These are phyloP conservation scores for Silurus glanis DNA, from an alignment of 2,113 vertebrate genomes.

Conservation along the genomic window DNA sequence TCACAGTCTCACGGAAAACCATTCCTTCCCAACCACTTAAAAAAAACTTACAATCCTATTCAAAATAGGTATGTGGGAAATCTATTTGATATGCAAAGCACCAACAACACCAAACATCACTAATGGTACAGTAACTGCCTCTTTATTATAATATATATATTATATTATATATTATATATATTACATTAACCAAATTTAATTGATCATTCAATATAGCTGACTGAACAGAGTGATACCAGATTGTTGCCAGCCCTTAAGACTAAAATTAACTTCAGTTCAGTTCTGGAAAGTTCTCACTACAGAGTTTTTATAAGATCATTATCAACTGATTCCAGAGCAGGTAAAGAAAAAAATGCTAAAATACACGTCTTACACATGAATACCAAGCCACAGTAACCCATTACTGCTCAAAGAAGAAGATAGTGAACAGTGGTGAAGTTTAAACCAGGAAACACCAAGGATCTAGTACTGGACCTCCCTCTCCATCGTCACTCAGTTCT, in stretches of 20 bases:
- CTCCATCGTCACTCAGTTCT: too few species aligned
- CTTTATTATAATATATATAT: too few species aligned
- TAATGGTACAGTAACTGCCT: background rate
- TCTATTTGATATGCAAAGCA: background rate
- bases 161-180: too few species aligned
- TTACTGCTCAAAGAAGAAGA: background rate
- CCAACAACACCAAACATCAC: background rate
- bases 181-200: background rate
- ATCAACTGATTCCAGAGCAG: background rate
- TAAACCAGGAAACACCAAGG: too few species aligned
- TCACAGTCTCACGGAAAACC: conserved; percentile 30
- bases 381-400: background rate
- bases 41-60: background rate
- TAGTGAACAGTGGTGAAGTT: background rate
- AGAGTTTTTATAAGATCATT: background rate
- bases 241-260: background rate
- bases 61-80: background rate
- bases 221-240: background rate
- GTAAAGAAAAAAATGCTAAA: background rate
- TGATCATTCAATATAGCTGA: conserved; percentile 2
- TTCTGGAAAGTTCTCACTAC: background rate
- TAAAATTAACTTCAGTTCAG: background rate
- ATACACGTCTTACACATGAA: background rate
- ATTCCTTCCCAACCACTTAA: conserved; percentile 31
- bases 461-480: too few species aligned